A percentile compares a stretch with the other conserved stretches of the same genome.
phyloP scores from a whole-genome alignment of 1,140 invertebrate species.

The Drosophila pallidifrons region DNA sequence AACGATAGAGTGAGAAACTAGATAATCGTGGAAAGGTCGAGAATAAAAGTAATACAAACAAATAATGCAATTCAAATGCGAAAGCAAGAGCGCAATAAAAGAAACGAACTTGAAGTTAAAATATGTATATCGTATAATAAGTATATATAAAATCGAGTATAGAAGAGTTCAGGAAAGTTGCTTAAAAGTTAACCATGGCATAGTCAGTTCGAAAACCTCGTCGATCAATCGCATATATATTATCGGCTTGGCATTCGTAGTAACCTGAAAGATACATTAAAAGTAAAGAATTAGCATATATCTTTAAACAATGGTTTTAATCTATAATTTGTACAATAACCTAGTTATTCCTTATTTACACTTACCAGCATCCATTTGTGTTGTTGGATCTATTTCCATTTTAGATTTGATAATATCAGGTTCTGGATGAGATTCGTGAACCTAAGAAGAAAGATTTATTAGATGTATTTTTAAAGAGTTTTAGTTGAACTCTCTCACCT shows the following conservation, averaged over 20 bases:
- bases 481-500: slow-evolving; percentile 86
- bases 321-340: too few species aligned
- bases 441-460: slow-evolving; percentile 86
- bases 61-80: not conserved
- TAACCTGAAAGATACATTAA: slow-evolving; percentile 79
- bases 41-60: slow-evolving; percentile 16
- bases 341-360: not conserved
- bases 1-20: not conserved
- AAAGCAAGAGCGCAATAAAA: slow-evolving; percentile 13
- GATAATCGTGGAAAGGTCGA: slow-evolving; percentile 13
- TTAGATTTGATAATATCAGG: slow-evolving; percentile 94
- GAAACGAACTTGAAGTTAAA: slow-evolving; percentile 35
- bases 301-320: too few species aligned
- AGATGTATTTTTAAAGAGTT: not conserved
- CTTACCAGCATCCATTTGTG: slow-evolving; percentile 95
- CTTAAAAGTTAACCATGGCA: slow-evolving; percentile 82
- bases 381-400: slow-evolving; percentile 96
- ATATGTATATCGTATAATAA: slow-evolving; percentile 29
- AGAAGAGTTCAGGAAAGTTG: slow-evolving; percentile 13
- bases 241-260: slow-evolving; percentile 96
- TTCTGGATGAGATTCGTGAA: slow-evolving; percentile 93
- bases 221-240: slow-evolving; percentile 96
- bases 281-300: too few species aligned
- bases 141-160: slow-evolving; percentile 29
- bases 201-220: slow-evolving; percentile 95